Base-by-base conservation (phyloP, 1,140 invertebrate genomes). In the Musca vetustissima region DNA sequence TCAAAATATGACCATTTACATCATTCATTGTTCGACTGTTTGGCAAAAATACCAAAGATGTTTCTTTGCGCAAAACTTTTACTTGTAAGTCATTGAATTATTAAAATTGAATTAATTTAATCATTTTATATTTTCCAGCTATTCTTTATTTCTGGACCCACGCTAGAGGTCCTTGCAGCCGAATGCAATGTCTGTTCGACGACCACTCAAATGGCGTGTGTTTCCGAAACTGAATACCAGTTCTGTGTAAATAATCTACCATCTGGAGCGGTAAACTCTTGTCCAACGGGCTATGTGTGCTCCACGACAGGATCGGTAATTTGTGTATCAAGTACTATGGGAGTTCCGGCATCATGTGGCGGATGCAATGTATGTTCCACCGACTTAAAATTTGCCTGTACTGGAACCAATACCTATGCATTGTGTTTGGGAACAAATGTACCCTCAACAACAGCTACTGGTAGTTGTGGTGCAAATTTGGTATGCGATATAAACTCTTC, bases 321-420 rank as follows among this genome's bases (percentile, higher is more conserved):
- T 15, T 81, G 79, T 64, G 15, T 64, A 53, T 70, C 72, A 14
- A 22, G 66, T 52, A 47, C 49, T 0, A 53, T 14, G 21, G 48
- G 57, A 21, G 11, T 57, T 19, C 22, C 15, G 0, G 50, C 19
- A 22, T 71, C 71, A n/a, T 80, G 78, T 19, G 68, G 66, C 68
- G 70, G 73, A 8, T 81, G 79, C 70, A 74, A 76, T 70, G 75
- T 66, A 66, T 81, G 79, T 49, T 76, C 79, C 49, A 25, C 68
- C 0, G 76, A 2, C 25, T 49, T 65, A 7, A 76, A 72, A 0
- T 81, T 81, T 43, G 79, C 79, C 66, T 81, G 79, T 70, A 81
- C 79, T 4, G 72, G 74, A 9, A 67, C 71, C 17, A 68, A 53
- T 19, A 76, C 68, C 48, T 81, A 76, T 57, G 73, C 77, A 0